These are phyloP conservation scores for Ariopsis seemanni DNA, from an alignment of 2,113 vertebrate genomes.

Conservation along the genomic window DNA sequence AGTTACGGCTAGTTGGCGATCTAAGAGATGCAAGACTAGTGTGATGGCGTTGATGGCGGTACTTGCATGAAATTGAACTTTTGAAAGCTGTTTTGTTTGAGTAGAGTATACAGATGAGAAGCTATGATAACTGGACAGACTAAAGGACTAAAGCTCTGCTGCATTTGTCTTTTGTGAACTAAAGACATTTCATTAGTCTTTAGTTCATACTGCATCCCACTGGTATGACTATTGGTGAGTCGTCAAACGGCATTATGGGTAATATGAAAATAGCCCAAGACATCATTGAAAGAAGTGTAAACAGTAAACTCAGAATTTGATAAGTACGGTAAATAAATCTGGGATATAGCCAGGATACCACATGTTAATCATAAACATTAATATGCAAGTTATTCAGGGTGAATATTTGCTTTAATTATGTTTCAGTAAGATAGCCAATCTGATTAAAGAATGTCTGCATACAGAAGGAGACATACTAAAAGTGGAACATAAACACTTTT, in stretches of 20 bases:
- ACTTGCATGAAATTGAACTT: neutral
- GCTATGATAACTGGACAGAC: neutral
- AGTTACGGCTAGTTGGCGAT: neutral
- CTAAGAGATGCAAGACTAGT: neutral
- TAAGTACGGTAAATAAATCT: neutral
- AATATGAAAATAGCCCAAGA: neutral
- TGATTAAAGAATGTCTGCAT: neutral
- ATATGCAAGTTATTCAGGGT: neutral
- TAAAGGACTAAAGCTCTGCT: neutral
- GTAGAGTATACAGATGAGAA: neutral
- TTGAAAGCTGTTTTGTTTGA: neutral
- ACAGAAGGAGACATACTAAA: neutral
- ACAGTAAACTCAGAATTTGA: neutral
- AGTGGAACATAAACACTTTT: neutral
- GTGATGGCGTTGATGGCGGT: neutral
- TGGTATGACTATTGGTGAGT: neutral
- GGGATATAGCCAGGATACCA: neutral
- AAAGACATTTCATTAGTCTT: too few species aligned
- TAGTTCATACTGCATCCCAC: too few species aligned
- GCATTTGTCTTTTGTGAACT: neutral
- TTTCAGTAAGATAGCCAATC: neutral
- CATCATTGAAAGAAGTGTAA: neutral
- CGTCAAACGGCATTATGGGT: neutral
- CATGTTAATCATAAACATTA: constrained; percentile 28
- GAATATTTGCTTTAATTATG: neutral